Conservation (phyloP, 1,140 invertebrate species). For the Monochamus saltuarius region DNA sequence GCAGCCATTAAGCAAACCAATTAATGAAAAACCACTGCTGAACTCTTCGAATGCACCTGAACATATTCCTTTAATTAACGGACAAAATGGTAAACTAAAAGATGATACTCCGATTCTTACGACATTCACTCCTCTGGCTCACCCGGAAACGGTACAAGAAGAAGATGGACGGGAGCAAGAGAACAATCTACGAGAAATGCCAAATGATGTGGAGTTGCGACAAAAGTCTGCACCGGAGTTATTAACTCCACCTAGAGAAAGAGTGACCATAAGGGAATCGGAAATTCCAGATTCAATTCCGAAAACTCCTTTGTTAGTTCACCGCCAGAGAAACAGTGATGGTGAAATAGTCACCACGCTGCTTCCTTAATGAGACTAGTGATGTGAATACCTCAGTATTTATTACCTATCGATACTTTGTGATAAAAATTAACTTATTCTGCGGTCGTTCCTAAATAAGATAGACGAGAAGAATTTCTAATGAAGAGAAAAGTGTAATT, state of each 20-base stretch:
- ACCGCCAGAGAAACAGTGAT: constrained; percentile 42
- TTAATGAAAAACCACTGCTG: constrained; percentile 40
- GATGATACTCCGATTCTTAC: constrained; percentile 42
- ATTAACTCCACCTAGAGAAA: constrained; percentile 58
- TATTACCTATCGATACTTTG: constrained; percentile 33
- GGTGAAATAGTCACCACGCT: constrained; percentile 42
- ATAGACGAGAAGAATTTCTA: not conserved
- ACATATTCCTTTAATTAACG: constrained; percentile 42
- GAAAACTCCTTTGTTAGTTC: constrained; percentile 64
- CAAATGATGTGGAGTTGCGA: constrained; percentile 51
- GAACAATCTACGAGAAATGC: constrained; percentile 44
- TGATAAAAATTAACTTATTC: constrained; percentile 44
- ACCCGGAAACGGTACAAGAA: constrained; percentile 35
- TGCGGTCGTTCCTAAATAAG: constrained; percentile 32
- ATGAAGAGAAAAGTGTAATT: constrained; percentile 1
- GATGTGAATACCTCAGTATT: constrained; percentile 39
- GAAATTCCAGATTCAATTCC: constrained; percentile 61
- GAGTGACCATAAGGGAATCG: constrained; percentile 64
- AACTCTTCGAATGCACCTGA: constrained; percentile 32
- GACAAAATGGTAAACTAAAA: constrained; percentile 42
- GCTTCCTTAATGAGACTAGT: constrained; percentile 22
- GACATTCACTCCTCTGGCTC: constrained; percentile 27
- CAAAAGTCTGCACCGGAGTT: constrained; percentile 42
- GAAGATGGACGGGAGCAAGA: constrained; percentile 41
- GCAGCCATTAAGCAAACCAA: constrained; percentile 50